Percentiles rank a stretch among this genome's conserved stretches.
Evolutionary conservation across 2,797 vertebrate genomes (phyloP).

Genomic region (Scolopax rusticola): DNA sequence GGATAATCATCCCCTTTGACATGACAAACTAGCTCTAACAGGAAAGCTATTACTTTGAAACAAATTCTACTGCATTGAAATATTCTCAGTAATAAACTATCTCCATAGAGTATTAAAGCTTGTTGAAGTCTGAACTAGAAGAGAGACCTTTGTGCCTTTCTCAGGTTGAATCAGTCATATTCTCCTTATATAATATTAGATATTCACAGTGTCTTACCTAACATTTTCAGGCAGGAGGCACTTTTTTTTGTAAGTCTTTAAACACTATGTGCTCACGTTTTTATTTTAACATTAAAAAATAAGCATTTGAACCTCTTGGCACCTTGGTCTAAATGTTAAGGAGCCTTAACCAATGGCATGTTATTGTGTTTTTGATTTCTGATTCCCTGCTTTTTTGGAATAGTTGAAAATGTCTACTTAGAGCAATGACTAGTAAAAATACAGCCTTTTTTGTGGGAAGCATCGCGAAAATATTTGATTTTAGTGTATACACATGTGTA

Average conservation of each 20-base stretch:
- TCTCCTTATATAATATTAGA: background rate
- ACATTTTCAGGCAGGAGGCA: background rate
- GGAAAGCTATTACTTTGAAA: slow-evolving; percentile 37
- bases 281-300: background rate
- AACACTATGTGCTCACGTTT: background rate
- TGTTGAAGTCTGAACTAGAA: background rate
- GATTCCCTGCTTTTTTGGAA: background rate
- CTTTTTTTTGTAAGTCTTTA: background rate
- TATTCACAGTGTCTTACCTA: background rate
- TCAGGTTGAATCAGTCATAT: background rate
- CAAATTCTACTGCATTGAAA: background rate
- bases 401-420: background rate
- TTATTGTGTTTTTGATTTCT: background rate
- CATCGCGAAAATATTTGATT: background rate
- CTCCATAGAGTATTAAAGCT: background rate
- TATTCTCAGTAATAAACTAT: background rate
- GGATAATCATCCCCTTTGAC: slow-evolving; percentile 16
- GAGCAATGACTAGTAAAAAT: background rate
- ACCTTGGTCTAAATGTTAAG: background rate
- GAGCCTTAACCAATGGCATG: background rate
- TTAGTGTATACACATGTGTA: background rate
- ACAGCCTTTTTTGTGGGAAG: background rate
- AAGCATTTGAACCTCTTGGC: background rate
- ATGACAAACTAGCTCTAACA: slow-evolving; percentile 15
- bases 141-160: background rate